A percentile compares a stretch with the other conserved stretches of the same genome.
Evolutionary conservation across 1,140 invertebrate species (phyloP).

Genomic region (Aradophagus sp.): DNA sequence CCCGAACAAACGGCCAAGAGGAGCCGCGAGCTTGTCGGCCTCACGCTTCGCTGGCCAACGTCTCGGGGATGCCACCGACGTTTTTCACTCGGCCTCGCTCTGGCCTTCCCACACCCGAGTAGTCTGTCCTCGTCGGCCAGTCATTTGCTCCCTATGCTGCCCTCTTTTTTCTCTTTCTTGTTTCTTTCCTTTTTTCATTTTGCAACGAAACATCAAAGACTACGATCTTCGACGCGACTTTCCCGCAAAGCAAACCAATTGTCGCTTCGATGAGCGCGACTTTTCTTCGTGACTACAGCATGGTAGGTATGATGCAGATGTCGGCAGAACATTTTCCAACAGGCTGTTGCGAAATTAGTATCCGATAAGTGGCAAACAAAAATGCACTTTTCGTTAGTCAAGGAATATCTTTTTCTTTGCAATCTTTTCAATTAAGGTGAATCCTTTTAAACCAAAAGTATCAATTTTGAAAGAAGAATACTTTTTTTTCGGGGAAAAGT

Average conservation of each 20-base stretch:
- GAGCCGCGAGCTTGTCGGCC: conserved; percentile 68
- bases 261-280: background rate
- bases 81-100: conserved; percentile 32
- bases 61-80: conserved; percentile 48
- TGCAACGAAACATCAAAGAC: conserved; percentile 42
- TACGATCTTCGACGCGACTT: conserved; percentile 26
- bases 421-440: no score
- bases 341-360: no score
- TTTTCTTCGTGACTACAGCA: no score
- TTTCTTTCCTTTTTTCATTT: conserved; percentile 4
- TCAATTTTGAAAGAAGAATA: no score
- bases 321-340: no score
- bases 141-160: conserved; percentile 8
- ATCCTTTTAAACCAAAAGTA: no score
- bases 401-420: no score
- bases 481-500: no score
- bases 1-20: conserved; percentile 64
- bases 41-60: conserved; percentile 70
- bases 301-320: no score
- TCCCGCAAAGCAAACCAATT: conserved; percentile 8
- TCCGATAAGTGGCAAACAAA: no score
- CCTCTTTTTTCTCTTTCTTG: conserved; percentile 11
- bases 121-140: no score
- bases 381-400: no score
- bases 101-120: conserved; percentile 21